Conservation (phyloP, 2,888 invertebrate genomes). For the Ennomos erosarius region DNA sequence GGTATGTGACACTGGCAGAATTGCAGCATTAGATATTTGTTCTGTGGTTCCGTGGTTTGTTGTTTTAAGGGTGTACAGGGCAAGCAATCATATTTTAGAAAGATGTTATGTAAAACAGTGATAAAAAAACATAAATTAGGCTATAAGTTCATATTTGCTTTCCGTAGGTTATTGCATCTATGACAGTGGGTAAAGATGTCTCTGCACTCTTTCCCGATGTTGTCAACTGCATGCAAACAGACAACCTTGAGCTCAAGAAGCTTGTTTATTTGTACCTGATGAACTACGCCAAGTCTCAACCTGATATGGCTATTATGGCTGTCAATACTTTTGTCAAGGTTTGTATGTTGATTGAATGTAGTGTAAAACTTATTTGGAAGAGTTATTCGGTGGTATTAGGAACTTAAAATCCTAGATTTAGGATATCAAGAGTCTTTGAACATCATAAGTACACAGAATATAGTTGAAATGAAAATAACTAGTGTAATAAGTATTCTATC, state of each 20-base stretch:
- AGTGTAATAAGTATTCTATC: too few relatives aligned
- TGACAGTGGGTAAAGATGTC: constrained; percentile 99
- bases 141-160: not conserved
- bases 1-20: too few relatives aligned
- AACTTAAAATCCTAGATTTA: too few relatives aligned
- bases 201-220: constrained; percentile 99
- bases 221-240: constrained; percentile 99
- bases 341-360: constrained; percentile 50
- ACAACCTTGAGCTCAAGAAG: constrained; percentile 99
- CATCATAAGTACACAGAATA: too few relatives aligned
- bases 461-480: too few relatives aligned
- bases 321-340: constrained; percentile 99
- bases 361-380: constrained; percentile 1
- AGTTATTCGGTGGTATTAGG: constrained; percentile 33
- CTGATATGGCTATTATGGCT: constrained; percentile 99
- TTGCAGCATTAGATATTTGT: too few relatives aligned
- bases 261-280: constrained; percentile 99
- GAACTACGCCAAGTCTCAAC: constrained; percentile 99
- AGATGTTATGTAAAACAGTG: too few relatives aligned
- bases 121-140: too few relatives aligned
- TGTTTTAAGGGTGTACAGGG: too few relatives aligned
- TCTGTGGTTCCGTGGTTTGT: too few relatives aligned
- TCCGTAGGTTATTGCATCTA: constrained; percentile 97
- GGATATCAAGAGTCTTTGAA: too few relatives aligned
- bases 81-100: too few relatives aligned